phyloP scores from a whole-genome alignment of 2,113 vertebrate species.

The Odontophorus gujanensis region DNA sequence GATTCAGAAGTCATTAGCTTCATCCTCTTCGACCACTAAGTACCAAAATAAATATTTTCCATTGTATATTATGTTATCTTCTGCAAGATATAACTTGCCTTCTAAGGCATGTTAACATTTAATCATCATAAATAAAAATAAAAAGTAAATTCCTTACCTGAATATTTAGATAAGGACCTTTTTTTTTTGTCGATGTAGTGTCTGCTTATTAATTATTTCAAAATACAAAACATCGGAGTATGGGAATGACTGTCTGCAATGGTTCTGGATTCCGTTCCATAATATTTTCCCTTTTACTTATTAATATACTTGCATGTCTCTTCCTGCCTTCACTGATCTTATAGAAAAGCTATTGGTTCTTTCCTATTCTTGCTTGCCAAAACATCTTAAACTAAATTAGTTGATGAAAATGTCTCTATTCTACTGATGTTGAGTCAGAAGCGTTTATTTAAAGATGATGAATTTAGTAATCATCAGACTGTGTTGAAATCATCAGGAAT shows the following conservation, averaged over 20 bases:
- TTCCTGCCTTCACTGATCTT: constrained; percentile 53
- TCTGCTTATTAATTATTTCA: constrained; percentile 41
- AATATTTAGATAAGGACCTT: constrained; percentile 2
- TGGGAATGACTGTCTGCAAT: constrained; percentile 37
- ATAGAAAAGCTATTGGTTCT: neutral
- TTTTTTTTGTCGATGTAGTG: neutral
- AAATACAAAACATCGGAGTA: neutral
- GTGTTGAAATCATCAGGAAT: constrained; percentile 47
- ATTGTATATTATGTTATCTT: neutral
- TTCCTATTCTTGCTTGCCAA: constrained; percentile 43
- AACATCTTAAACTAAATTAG: constrained; percentile 52
- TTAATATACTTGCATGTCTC: constrained; percentile 35
- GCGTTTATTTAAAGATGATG: constrained; percentile 68
- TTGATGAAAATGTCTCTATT: constrained; percentile 59
- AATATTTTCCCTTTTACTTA: constrained; percentile 45
- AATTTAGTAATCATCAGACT: constrained; percentile 58
- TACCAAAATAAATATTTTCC: constrained; percentile 16
- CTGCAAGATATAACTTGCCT: constrained; percentile 14
- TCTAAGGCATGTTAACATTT: neutral
- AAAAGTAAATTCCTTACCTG: neutral
- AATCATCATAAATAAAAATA: neutral
- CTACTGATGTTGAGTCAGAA: constrained; percentile 63
- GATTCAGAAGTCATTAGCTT: constrained; percentile 15
- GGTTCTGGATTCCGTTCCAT: constrained; percentile 28
- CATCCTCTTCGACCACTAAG: constrained; percentile 17